A percentile compares a stretch with the other conserved stretches of the same genome.
phyloP scores from a whole-genome alignment of 2,113 vertebrate species.

The Coryphaenoides rupestris region DNA sequence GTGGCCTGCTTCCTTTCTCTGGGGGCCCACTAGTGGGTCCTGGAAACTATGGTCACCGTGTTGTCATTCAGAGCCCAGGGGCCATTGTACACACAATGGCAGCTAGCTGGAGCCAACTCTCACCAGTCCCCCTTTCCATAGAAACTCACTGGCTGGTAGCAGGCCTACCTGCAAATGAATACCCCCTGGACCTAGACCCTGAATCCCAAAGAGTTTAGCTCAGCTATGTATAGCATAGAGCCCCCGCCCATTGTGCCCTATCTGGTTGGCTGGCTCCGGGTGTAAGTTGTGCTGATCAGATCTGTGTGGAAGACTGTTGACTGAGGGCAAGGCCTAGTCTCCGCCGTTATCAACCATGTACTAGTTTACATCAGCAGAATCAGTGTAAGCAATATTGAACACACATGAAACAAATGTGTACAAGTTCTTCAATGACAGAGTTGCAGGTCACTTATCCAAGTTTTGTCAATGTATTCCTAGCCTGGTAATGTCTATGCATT shows the following conservation, averaged over 20 bases:
- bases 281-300: conserved; percentile 49
- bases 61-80: conserved; percentile 39
- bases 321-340: conserved; percentile 35
- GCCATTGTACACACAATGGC: conserved; percentile 45
- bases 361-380: too few species aligned
- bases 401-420: too few species aligned
- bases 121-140: conserved; percentile 26
- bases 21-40: conserved; percentile 3
- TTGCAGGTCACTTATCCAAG: too few species aligned
- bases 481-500: too few species aligned
- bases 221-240: conserved; percentile 24
- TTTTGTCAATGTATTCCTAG: too few species aligned
- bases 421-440: too few species aligned
- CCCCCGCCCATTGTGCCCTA: conserved; percentile 8
- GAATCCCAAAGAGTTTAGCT: conserved; percentile 49
- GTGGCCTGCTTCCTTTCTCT: conserved; percentile 15
- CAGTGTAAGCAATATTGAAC: too few species aligned
- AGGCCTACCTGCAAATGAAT: conserved; percentile 12
- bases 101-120: conserved; percentile 11
- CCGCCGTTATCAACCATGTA: conserved; percentile 37
- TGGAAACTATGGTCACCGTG: conserved; percentile 22
- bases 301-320: conserved; percentile 35
- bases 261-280: not conserved
- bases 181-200: conserved; percentile 34
- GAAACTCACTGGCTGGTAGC: conserved; percentile 27